A percentile compares a stretch with the other conserved stretches of the same genome.
Conservation (phyloP, 2,888 invertebrate species). For the Zonitis immaculata region DNA sequence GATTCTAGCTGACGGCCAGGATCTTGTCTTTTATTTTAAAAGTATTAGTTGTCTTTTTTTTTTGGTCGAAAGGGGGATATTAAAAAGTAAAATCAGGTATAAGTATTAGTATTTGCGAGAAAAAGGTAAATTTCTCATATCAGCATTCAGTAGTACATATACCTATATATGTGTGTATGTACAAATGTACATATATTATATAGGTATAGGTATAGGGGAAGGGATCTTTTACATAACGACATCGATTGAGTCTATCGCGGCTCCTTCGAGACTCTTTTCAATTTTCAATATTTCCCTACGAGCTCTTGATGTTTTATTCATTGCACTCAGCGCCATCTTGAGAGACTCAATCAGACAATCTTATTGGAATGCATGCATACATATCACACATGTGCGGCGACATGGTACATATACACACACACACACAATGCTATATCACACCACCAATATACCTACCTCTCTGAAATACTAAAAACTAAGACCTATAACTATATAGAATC, state of each 20-base stretch:
- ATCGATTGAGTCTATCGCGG: conserved; percentile 48
- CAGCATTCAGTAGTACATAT: too few relatives aligned
- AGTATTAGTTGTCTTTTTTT: background rate
- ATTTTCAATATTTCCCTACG: conserved; percentile 51
- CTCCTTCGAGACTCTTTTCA: conserved; percentile 49
- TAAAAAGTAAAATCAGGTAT: background rate
- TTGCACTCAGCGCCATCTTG: conserved; percentile 51
- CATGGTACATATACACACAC: too few relatives aligned
- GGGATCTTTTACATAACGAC: conserved; percentile 45
- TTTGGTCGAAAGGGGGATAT: background rate
- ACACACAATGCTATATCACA: background rate
- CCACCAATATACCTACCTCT: too few relatives aligned
- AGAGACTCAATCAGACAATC: conserved; percentile 50
- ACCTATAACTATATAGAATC: too few relatives aligned
- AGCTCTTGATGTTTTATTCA: conserved; percentile 52
- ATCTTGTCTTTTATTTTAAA: background rate
- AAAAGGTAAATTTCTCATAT: conserved; percentile 14
- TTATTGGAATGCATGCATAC: conserved; percentile 48
- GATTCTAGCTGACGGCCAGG: background rate
- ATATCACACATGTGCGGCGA: conserved; percentile 39
- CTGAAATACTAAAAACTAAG: too few relatives aligned
- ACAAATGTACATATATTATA: too few relatives aligned
- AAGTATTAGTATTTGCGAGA: too few relatives aligned
- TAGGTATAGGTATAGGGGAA: conserved; percentile 39
- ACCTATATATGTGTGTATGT: too few relatives aligned